Base-by-base conservation (phyloP, 2,113 vertebrate species). In the Ailuropoda melanoleuca region DNA sequence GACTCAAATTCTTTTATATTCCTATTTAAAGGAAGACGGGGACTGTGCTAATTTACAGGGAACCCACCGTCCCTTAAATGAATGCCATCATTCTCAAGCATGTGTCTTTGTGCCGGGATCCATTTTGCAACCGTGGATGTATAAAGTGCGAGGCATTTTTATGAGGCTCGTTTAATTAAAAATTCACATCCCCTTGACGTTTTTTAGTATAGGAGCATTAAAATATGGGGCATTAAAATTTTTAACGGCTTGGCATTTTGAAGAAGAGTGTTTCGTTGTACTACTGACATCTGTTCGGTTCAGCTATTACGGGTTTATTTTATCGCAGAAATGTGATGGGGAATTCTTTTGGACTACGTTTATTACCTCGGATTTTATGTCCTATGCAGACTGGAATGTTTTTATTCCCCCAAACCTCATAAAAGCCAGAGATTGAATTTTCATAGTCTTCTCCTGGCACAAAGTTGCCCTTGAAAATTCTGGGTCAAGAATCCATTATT, bases 71-170 rank as follows among this genome's bases (percentile, higher is more conserved):
- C 14, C 39, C 39, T 37, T 3, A 31, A 24, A 60, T 0, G n/a
- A 24, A 24, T 0, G 5, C 14, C 23, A 8, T 75, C 12, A 11
- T 11, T 24, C n/a, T 26, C 17, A 3, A 55, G n/a, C 18, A 23
- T 0, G 10, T 0, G 0, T 15, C 18, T 6, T 11, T 7, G 6
- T 2, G 4, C 31, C 2, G 21, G 24, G 23, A 31, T 56, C 29
- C 55, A 3, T 64, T 34, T 34, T n/a, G 48, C 1, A 0, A 77
- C 26, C 0, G 11, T 8, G n/a, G 34, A 8, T 34, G 15, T 9
- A 34, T 1, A 23, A 21, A 7, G 24, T 34, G 11, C 1, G 2
- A 24, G 46, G 9, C 14, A 12, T 78, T 78, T 87, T 21, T 21
- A n/a, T 13, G 14, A 68, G 4, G 7, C 48, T 12, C 19, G 3